Evolutionary conservation across 2,888 invertebrate genomes (phyloP), one percentile per base, ranked within the genome.

Genomic region (Orthosia incerta): DNA sequence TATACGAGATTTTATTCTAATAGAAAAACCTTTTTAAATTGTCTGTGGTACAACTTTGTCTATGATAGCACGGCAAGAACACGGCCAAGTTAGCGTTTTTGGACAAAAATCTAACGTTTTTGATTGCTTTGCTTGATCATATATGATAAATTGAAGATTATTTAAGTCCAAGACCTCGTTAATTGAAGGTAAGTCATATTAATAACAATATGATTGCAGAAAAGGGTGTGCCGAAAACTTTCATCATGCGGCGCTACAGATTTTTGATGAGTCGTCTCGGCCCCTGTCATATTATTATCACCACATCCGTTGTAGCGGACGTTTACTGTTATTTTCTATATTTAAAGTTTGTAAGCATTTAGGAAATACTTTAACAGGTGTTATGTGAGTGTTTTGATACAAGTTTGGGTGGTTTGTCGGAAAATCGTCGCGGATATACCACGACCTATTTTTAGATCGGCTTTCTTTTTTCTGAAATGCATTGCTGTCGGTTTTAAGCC

Each of bases 391-490:
- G 86, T 79, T 84, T 75, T 81, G 74, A 76, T 73, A 45, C 46
- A 73, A 57, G 53, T 76, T 77, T 57, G 70, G 64, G 77, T 74
- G 61, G 69, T 78, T 78, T 65, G 60, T 80, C 68, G 69, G 64
- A 63, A 66, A 85, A 85, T 84, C 80, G 78, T 81, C 70, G 81
- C 86, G 80, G 83, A 83, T 87, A 87, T 83, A 89, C 88, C 87
- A 89, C 94, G 94, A 93, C 96, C 96, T 96, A 96, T 96, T 96
- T 95, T 93, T 96, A 95, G 96, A 95, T 90, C 91, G 88, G 93
- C 95, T 95, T 95, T 95, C 95, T 93, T 95, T 94, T 92, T 93
- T 91, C 88, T 80, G 84, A 86, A 82, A 86, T 83, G 85, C 90
- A 86, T 87, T 88, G 90, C 86, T 88, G 85, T 88, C 86, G 87